phyloP scores from a whole-genome alignment of 1,140 invertebrate species.

The Drosophila fuyamai region DNA sequence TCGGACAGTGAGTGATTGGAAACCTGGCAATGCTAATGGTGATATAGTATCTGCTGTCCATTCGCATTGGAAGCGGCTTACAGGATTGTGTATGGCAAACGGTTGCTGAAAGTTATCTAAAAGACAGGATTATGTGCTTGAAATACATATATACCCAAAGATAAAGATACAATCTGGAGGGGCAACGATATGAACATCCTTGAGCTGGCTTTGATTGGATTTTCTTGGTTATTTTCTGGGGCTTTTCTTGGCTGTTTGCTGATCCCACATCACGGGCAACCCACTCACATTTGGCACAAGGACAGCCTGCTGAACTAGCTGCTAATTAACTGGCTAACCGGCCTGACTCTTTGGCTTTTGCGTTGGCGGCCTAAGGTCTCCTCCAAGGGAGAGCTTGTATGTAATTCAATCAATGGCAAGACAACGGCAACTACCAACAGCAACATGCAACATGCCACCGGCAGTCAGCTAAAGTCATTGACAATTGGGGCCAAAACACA shows the following conservation, averaged over 20 bases:
- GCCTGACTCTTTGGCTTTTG: constrained; percentile 47
- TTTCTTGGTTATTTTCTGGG: background rate
- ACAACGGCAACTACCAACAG: constrained; percentile 31
- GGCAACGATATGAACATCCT: constrained; percentile 42
- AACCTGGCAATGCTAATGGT: constrained; percentile 45
- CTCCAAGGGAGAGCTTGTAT: constrained; percentile 60
- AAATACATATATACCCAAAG: background rate
- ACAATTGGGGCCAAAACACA: constrained; percentile 70
- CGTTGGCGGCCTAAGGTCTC: constrained; percentile 58
- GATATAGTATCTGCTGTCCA: constrained; percentile 42
- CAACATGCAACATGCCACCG: constrained; percentile 24
- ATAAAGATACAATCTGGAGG: constrained; percentile 16
- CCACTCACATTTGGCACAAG: constrained; percentile 73
- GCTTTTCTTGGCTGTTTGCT: background rate
- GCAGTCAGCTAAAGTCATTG: constrained; percentile 62
- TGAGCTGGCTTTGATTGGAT: constrained; percentile 36
- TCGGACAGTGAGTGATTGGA: constrained; percentile 73
- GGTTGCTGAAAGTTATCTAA: constrained; percentile 38
- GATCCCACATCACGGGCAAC: constrained; percentile 39
- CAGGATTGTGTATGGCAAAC: constrained; percentile 27
- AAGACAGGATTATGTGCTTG: constrained; percentile 28
- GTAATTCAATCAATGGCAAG: constrained; percentile 80
- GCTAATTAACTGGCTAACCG: constrained; percentile 79
- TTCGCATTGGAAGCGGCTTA: constrained; percentile 43
- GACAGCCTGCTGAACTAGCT: constrained; percentile 55